Evolutionary conservation across 1,140 invertebrate genomes (phyloP), one percentile per base, ranked within the genome.

Genomic region (Cydia strobilella): DNA sequence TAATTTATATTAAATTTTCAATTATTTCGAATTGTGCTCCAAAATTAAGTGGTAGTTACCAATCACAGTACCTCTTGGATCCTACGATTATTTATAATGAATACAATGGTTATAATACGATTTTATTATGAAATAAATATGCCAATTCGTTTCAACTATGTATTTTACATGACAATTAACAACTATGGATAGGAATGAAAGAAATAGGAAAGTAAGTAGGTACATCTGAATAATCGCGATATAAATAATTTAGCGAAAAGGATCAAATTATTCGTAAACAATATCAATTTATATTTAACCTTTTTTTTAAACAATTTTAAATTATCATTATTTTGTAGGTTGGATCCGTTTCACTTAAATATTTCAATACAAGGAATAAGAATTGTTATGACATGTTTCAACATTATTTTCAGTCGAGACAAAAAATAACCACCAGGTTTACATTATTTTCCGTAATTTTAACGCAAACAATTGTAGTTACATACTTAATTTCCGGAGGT

Each of bases 41-140:
- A 85, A 84, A 80, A 79, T 83, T 80, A 76, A 79, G 74, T 79
- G 87, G 87, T 90, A 89, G 86, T 86, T 89, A 90, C 86, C 80
- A 84, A 90, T 92, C 86, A 91, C 89, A 92, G 90, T 92, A 92
- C 15, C 75, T 81, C 84, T 82, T 83, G 85, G 85, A 86, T 84
- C 79, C 87, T 90, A 91, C 82, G 77, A 82, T 83, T 84, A 79
- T 45, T 73, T 73, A 82, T 80, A 82, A 84, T 80, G 78, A 84
- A 82, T 87, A 89, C 79, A 87, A 82, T 81, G 80, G 75, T 77
- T 74, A 77, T 31, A 78, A 25, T 74, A 75, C 23, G 23, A 73
- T 73, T 72, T 73, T 80, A 77, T 79, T 76, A 82, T 76, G 75
- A 77, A 76, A 80, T 82, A 80, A 80, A 74, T 74, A 79, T 78